A percentile compares a stretch with the other conserved stretches of the same genome.
phyloP scores from a whole-genome alignment of 2,797 vertebrate genomes.

The Poecilia picta region DNA sequence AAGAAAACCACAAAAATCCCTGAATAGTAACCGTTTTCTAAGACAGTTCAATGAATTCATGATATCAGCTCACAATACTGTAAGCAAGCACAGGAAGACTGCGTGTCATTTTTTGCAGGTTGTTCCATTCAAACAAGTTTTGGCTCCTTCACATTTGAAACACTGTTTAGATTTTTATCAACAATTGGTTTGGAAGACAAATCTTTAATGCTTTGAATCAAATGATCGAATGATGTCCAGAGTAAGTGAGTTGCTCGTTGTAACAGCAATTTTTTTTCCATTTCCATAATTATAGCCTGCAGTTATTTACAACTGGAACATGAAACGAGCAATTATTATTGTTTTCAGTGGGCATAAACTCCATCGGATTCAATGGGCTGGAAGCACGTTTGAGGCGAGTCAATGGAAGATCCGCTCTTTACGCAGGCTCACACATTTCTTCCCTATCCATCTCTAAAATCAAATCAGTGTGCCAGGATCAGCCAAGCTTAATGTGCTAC shows the following conservation, averaged over 20 bases:
- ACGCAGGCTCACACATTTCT: slow-evolving; percentile 44
- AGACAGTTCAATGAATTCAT: slow-evolving; percentile 16
- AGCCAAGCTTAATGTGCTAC: slow-evolving; percentile 51
- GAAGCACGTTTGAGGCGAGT: slow-evolving; percentile 52
- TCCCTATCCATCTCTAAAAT: slow-evolving; percentile 59
- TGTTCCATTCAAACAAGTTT: neutral
- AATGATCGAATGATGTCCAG: slow-evolving; percentile 4
- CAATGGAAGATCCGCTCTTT: slow-evolving; percentile 56
- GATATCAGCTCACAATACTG: neutral
- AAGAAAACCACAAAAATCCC: slow-evolving; percentile 20
- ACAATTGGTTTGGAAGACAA: slow-evolving; percentile 47
- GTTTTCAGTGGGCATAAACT: slow-evolving; percentile 47
- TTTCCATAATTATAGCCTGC: slow-evolving; percentile 23
- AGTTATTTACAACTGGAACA: slow-evolving; percentile 30
- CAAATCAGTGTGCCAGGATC: slow-evolving; percentile 48
- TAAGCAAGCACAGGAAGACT: slow-evolving; percentile 42
- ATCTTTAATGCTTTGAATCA: slow-evolving; percentile 5
- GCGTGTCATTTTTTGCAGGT: slow-evolving; percentile 26
- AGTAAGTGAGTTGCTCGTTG: slow-evolving; percentile 2
- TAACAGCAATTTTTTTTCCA: slow-evolving; percentile 7
- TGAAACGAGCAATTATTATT: slow-evolving; percentile 46
- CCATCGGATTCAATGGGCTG: slow-evolving; percentile 53
- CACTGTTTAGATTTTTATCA: slow-evolving; percentile 8
- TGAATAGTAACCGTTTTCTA: slow-evolving; percentile 54
- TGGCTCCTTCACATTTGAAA: slow-evolving; percentile 4